Conservation (phyloP, 2,888 invertebrate genomes). For the Nomada lathburiana region DNA sequence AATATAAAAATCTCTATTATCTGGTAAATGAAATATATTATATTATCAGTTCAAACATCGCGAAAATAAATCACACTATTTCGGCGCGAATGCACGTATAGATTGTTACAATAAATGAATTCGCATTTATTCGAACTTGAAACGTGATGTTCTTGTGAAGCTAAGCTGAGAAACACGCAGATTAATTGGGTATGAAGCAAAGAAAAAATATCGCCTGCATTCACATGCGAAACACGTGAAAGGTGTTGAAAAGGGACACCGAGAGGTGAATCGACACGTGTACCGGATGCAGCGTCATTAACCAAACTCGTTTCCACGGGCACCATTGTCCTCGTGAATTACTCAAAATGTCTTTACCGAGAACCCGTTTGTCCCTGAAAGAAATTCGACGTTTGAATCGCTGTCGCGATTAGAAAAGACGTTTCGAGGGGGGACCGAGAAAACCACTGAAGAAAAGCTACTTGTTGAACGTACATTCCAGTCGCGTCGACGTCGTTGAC, state of each 20-base stretch:
- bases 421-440: not conserved
- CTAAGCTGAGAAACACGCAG: too few relatives aligned
- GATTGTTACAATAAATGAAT: too few relatives aligned
- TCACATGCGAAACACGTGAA: conserved; percentile 65
- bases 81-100: too few relatives aligned
- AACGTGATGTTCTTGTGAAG: too few relatives aligned
- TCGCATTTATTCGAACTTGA: too few relatives aligned
- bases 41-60: too few relatives aligned
- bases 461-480: conserved; percentile 40
- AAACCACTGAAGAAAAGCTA: conserved; percentile 13
- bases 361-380: conserved; percentile 21
- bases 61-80: too few relatives aligned
- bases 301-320: conserved; percentile 37
- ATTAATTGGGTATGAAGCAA: too few relatives aligned
- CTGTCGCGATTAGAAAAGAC: conserved; percentile 38
- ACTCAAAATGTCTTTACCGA: conserved; percentile 13
- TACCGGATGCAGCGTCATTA: conserved; percentile 45
- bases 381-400: conserved; percentile 31
- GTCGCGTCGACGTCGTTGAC: conserved; percentile 18
- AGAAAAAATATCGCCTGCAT: not conserved
- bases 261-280: conserved; percentile 38
- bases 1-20: too few relatives aligned
- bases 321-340: conserved; percentile 33
- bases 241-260: conserved; percentile 64
- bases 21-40: too few relatives aligned